Base-by-base conservation (phyloP, 2,797 vertebrate genomes). In the Mionectes olivaceus region DNA sequence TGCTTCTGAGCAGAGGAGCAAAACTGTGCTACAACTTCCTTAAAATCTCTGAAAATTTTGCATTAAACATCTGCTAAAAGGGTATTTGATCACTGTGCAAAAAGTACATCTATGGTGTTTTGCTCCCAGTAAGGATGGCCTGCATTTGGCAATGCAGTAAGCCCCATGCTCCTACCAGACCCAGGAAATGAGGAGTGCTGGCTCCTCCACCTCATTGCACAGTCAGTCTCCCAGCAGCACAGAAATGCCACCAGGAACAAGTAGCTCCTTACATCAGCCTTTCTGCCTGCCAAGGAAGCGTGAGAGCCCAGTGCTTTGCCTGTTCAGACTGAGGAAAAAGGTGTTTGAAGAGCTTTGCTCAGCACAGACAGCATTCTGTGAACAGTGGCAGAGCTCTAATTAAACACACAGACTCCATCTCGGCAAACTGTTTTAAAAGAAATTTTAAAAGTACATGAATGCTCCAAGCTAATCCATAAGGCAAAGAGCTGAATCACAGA, bases 401-500 rank as follows among this genome's bases (percentile, higher is more conserved):
- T 95, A 95, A 94, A 91, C 75, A 87, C 84, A 96, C 82, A 96
- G 91, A 79, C 55, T 94, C 91, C 87, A 89, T 87, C 87, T 89
- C 76, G 53, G 94, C 83, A 83, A 92, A 91, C 81, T 75, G 65
- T 59, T 95, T 85, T 39, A 87, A 90, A 82, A 87, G 81, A 84
- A 84, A 70, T 59, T 56, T 28, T 12, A 41, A 46, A 91, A 94
- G 77, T 75, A 75, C 52, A 74, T 12, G 84, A 87, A 28, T 44
- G 47, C 73, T 95, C 82, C 74, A 78, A 93, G 73, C 89, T 92
- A 89, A 96, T 94, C 94, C 92, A 93, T 83, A 95, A 89, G 87
- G 84, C 92, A 95, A 94, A 97, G 92, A 83, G 95, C 91, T 95
- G 87, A 94, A 93, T 93, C 92, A 89, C 82, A 94, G 94, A 67